Evolutionary conservation across 2,113 vertebrate genomes (phyloP).

Genomic region (Agapornis roseicollis): DNA sequence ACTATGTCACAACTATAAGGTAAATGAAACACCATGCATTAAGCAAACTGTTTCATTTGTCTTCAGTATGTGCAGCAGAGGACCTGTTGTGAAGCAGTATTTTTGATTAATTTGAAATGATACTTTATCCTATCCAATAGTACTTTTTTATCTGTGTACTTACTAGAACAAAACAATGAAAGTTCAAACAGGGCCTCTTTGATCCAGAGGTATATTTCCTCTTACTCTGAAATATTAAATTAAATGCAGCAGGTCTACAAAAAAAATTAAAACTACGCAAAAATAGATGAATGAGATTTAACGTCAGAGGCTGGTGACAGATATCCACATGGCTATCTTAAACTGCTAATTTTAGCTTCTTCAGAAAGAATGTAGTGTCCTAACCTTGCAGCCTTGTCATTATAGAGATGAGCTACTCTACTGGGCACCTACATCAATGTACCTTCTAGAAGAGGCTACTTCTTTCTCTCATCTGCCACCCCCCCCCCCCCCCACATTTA

Average conservation of each 20-base stretch:
- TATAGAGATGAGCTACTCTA: background rate
- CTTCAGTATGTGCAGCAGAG: background rate
- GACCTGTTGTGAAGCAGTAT: background rate
- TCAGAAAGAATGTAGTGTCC: background rate
- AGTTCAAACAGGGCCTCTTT: background rate
- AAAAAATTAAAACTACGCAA: background rate
- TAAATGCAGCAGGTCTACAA: background rate
- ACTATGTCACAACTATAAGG: background rate
- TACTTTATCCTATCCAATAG: background rate
- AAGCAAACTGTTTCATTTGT: background rate
- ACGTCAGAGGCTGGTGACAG: background rate
- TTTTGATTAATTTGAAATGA: background rate
- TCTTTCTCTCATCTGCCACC: background rate
- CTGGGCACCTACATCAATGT: background rate
- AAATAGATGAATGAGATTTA: background rate
- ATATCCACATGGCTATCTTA: background rate
- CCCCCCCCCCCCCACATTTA: no score
- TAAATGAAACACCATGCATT: background rate
- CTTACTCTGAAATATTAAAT: background rate
- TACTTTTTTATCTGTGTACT: background rate
- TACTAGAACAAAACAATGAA: background rate
- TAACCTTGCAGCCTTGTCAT: background rate
- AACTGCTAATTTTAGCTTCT: background rate
- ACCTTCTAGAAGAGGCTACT: background rate
- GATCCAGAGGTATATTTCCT: background rate